phyloP scores from a whole-genome alignment of 2,113 vertebrate species.

The Corythornis vintsioides region DNA sequence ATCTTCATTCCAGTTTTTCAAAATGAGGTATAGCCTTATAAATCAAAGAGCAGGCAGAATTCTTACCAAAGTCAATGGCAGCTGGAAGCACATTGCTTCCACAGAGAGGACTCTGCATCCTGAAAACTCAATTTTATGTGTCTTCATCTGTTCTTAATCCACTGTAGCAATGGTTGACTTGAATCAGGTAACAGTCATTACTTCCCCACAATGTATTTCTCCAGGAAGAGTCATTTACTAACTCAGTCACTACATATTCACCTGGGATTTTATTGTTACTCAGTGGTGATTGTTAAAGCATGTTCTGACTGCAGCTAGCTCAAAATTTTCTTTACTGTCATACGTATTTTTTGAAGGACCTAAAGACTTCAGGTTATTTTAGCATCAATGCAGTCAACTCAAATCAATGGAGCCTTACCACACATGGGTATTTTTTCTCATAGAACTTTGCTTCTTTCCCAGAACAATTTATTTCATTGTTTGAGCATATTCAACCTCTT shows the following conservation, averaged over 20 bases:
- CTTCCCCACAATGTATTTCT: background rate
- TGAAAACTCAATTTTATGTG: background rate
- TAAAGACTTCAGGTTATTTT: background rate
- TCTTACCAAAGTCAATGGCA: background rate
- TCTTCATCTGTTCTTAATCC: background rate
- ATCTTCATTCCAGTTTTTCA: background rate
- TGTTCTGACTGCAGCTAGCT: background rate
- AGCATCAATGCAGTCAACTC: background rate
- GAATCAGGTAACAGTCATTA: background rate
- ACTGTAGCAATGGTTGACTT: background rate
- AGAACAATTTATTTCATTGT: background rate
- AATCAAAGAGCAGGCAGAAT: background rate
- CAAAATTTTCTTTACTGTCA: background rate
- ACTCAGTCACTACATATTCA: background rate
- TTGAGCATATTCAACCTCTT: background rate
- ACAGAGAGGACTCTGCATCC: background rate
- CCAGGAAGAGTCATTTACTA: background rate
- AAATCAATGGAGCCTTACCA: background rate
- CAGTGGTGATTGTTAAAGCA: background rate
- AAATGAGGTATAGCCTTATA: background rate
- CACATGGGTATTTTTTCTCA: background rate
- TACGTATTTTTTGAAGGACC: background rate
- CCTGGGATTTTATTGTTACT: background rate
- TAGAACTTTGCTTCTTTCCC: background rate
- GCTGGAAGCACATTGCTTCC: background rate